Percentiles rank a stretch among this genome's conserved stretches.
Conservation (phyloP, 2,797 vertebrate species). For the Artibeus jamaicensis region DNA sequence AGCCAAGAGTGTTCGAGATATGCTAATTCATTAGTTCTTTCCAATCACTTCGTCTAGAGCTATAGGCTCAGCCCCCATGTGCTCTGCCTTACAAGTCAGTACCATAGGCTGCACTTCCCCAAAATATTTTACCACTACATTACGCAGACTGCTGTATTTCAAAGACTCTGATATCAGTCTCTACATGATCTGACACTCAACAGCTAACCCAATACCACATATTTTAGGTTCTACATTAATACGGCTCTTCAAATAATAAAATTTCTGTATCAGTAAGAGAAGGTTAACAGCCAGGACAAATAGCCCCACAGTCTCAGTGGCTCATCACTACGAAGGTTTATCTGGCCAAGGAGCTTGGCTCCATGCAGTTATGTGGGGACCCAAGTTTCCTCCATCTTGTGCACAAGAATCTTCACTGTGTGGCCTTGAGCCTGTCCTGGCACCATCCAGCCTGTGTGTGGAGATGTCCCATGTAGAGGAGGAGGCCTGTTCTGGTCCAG, state of each 20-base stretch:
- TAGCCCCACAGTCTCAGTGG: neutral
- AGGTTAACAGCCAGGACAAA: neutral
- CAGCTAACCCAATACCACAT: neutral
- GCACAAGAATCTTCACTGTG: neutral
- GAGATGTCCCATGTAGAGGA: accelerated
- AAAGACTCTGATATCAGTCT: neutral
- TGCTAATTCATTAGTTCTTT: neutral
- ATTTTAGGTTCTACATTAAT: neutral
- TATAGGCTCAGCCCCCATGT: neutral
- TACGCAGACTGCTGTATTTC: neutral
- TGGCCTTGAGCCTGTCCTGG: neutral
- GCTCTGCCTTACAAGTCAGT: neutral
- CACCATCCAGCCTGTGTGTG: accelerated
- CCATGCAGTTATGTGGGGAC: neutral
- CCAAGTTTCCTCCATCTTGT: neutral
- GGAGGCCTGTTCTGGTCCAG: neutral
- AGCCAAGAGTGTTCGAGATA: neutral
- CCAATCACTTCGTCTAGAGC: neutral
- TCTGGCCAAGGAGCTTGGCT: neutral
- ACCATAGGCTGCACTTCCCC: neutral
- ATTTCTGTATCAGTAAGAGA: neutral
- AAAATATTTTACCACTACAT: neutral
- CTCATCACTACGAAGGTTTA: neutral
- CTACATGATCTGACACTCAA: neutral
- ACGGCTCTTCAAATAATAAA: neutral